Percentiles rank a stretch among this genome's conserved stretches.
These are phyloP conservation scores for Echinometra lucunter DNA, from an alignment of 53 echinoderm and acorn worm species.

Conservation along the genomic window DNA sequence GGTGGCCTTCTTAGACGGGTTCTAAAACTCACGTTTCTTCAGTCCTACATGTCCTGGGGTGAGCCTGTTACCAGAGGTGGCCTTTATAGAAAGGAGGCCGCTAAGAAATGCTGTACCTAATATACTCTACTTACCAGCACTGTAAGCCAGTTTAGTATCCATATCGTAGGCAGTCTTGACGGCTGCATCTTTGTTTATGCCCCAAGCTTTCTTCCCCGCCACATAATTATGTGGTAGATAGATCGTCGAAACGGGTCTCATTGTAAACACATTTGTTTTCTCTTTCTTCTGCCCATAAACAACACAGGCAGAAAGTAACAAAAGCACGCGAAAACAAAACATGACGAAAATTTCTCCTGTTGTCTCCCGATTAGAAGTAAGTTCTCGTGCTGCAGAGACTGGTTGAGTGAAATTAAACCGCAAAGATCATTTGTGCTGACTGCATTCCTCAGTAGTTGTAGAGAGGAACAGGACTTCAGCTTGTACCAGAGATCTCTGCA, in stretches of 20 bases:
- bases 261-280: slow-evolving; percentile 66
- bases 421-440: neutral
- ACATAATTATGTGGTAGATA: slow-evolving; percentile 55
- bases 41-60: no score
- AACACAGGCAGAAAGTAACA: slow-evolving; percentile 42
- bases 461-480: neutral
- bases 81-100: no score
- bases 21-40: no score
- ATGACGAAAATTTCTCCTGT: slow-evolving; percentile 28
- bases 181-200: slow-evolving; percentile 61
- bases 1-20: no score
- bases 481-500: neutral
- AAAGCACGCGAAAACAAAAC: slow-evolving; percentile 59
- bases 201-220: slow-evolving; percentile 27
- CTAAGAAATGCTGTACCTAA: neutral
- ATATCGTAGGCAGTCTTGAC: slow-evolving; percentile 69
- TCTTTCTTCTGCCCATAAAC: slow-evolving; percentile 52
- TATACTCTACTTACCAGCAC: slow-evolving; percentile 45
- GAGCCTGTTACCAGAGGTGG: no score
- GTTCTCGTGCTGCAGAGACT: neutral
- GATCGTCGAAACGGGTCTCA: slow-evolving; percentile 54
- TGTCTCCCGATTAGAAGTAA: neutral
- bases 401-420: neutral
- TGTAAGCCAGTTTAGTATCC: slow-evolving; percentile 66
- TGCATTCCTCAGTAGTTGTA: neutral